Base-by-base conservation (phyloP, 92 coral and sea anemone genomes). In the Epizoanthus ramosus region DNA sequence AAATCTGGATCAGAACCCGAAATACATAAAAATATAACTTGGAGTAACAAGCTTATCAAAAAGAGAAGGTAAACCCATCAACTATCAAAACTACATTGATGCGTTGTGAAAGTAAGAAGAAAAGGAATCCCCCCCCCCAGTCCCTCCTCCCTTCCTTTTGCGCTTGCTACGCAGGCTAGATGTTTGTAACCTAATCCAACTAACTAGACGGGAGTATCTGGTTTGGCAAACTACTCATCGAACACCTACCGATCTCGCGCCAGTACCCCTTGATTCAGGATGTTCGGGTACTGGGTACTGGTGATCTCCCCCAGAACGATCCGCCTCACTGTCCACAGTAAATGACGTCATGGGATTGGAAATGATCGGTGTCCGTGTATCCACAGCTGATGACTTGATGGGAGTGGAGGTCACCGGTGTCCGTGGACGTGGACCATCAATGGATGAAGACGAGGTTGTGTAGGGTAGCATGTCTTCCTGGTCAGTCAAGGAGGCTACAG, bases 401-500 rank as follows among this genome's bases (percentile, higher is more conserved):
- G 82, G 82, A 2, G 82, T 77, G 4, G 82, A 77, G 59, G 82
- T 77, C 58, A 77, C 37, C 3, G 81, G 81, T 33, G 53, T 8
- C 12, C 21, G 71, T 10, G 12, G 25, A 22, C 17, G 17, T 5
- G 82, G 39, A 21, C 63, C 82, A 22, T 69, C 82, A 12, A 77
- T 77, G 69, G 59, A 77, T 4, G 82, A 61, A 8, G 71, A 33
- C 0, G 82, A 77, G 16, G 63, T 23, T 23, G 82, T 77, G 66
- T 63, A 25, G 12, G 82, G 39, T 21, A 77, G n/a, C 41, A 39
- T 43, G 19, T 22, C 82, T 43, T 77, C 82, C 41, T 21, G 57
- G 25, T 76, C 69, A 3, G 81, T 17, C 37, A 28, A 28, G 1
- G 81, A 76, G 68, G 81, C 61, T 33, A 76, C 69, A 60, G 22